A percentile compares a stretch with the other conserved stretches of the same genome.
phyloP scores from a whole-genome alignment of 2,797 vertebrate genomes.

The Pygocentrus nattereri region DNA sequence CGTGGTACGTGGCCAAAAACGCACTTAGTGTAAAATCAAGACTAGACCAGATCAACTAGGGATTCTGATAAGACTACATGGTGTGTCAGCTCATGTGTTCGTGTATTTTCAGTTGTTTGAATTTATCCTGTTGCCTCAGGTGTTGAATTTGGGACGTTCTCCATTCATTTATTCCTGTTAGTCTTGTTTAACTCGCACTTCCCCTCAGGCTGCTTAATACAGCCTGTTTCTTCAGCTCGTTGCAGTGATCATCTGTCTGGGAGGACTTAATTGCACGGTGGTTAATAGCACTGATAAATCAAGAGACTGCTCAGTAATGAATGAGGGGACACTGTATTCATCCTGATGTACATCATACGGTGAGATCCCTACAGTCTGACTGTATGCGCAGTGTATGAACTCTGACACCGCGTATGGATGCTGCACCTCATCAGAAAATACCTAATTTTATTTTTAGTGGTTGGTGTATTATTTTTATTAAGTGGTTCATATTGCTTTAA shows the following conservation, averaged over 20 bases:
- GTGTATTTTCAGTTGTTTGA: not conserved
- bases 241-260: not conserved
- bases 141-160: not conserved
- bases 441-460: not conserved
- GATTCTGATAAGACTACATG: too few relatives aligned
- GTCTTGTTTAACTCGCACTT: not conserved
- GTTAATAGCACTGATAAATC: too few relatives aligned
- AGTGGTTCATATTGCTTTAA: not conserved
- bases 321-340: not conserved
- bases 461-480: not conserved
- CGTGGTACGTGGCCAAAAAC: not conserved
- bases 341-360: not conserved
- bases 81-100: too few relatives aligned
- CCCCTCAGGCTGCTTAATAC: not conserved
- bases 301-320: not conserved
- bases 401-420: not conserved
- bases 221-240: not conserved
- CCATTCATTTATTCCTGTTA: too few relatives aligned
- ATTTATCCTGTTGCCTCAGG: not conserved
- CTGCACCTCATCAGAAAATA: not conserved
- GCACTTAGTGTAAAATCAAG: not conserved
- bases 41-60: not conserved
- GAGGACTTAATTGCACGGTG: slow-evolving; percentile 8
- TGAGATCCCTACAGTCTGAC: not conserved
- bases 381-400: not conserved